phyloP scores from a whole-genome alignment of 2,113 vertebrate genomes.

The Aleadryas rufinucha region DNA sequence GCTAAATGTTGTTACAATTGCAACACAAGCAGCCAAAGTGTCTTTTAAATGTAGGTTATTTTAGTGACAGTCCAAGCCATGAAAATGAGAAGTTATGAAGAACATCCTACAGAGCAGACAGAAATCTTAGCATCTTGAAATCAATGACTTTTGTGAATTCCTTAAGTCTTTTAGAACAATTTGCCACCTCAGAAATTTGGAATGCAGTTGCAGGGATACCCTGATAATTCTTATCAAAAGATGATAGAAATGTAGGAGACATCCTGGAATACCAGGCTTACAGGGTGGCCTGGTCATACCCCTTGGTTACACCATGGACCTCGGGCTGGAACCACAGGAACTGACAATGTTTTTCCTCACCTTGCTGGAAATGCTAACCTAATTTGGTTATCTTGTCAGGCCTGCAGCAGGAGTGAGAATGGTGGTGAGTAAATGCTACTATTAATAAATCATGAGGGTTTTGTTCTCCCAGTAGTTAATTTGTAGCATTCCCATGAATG shows the following conservation, averaged over 20 bases:
- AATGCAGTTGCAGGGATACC: neutral
- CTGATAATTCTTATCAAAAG: neutral
- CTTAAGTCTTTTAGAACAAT: neutral
- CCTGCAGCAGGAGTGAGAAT: neutral
- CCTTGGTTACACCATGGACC: rapidly evolving
- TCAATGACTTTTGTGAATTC: neutral
- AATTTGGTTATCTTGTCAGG: neutral
- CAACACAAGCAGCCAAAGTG: neutral
- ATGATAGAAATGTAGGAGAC: neutral
- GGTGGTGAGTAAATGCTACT: neutral
- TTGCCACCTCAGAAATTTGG: neutral
- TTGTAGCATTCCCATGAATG: neutral
- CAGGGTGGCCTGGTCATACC: neutral
- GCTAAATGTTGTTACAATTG: neutral
- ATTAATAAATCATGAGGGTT: neutral
- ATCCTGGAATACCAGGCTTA: neutral
- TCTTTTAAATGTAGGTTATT: neutral
- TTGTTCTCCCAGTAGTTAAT: neutral
- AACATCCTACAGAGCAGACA: neutral
- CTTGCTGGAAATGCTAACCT: neutral
- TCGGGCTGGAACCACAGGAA: neutral
- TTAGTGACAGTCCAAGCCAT: neutral
- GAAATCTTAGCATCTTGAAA: neutral
- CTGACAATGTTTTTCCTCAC: neutral
- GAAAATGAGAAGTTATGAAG: neutral